Base-by-base conservation (phyloP, 37 sponge, comb jelly and placozoan species). In the Cliona cf. orientalis region DNA sequence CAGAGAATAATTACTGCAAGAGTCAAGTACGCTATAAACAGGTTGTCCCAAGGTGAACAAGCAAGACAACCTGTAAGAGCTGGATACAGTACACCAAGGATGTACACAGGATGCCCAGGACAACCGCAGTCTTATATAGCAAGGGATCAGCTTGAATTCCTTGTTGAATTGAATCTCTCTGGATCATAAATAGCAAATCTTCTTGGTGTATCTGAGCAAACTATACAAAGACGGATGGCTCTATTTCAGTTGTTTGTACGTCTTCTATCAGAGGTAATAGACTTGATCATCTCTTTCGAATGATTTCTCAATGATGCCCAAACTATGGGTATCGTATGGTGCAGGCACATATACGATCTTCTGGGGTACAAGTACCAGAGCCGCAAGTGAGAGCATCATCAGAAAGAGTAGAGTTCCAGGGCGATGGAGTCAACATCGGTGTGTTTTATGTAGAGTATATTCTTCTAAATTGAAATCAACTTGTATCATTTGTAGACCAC, bases 331-430 rank as follows among this genome's bases (percentile, higher is more conserved):
- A 73, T 25, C 22, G 74, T 7, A 73, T 73, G 17, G 28, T 43
- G 56, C 22, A 43, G 12, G 56, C 56, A 5, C 46, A 46, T 23
- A 53, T 73, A 4, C 74, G 32, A 29, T 11, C 40, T 34, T 21
- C 14, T 21, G 90, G 84, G 1, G 32, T 78, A 1, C 3, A 46
- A n/a, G 68, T 89, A 25, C 90, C 19, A 35, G 1, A 62, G 44
- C 37, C 23, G 14, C 41, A 69, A 36, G 45, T 89, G 1, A 57
- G 90, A 42, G 80, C 69, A 21, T 39, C 58, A 35, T 25, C 84
- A 32, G 2, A 32, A n/a, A 33, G 80, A 17, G 77, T 82, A 66
- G 84, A 89, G 78, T 78, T 0, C 0, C 2, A 32, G 21, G 31
- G 2, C 58, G 84, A 2, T 46, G 58, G 0, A 49, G 55, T 49